Evolutionary conservation across 2,113 vertebrate genomes (phyloP), one percentile per base, ranked within the genome.

Genomic region (Cololabis saira): DNA sequence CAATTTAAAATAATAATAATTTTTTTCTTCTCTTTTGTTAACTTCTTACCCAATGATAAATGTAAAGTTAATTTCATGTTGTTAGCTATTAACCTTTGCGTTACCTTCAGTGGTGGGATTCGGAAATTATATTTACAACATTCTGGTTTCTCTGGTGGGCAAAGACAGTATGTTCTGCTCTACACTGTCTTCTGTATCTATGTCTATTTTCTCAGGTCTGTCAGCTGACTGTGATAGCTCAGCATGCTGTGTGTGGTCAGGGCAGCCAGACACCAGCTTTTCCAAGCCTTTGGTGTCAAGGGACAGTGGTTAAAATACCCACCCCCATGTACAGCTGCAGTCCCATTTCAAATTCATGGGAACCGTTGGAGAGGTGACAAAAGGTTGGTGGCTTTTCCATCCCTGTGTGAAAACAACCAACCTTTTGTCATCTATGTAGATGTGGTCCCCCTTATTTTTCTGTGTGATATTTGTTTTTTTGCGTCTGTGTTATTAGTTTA

Each of bases 321-420:
- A 11, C 60, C 68, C 42, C 91, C 90, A 57, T 66, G 73, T 78
- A 66, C 78, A 71, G 81, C 82, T 74, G 61, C 84, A 54, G 61
- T 66, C 65, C 88, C 88, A 49, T 52, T 78, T 70, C 86, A 87
- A 72, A 79, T 87, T 64, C 86, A 83, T 61, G 87, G 87, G 44
- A 90, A 71, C 57, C 90, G 85, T 30, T 92, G 89, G 86, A 92
- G 71, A 93, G 90, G 93, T 92, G 93, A 87, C 91, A 93, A 92
- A 92, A 94, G 93, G 93, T 94, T 93, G 93, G 93, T 94, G 88
- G 92, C 88, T 90, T 92, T 93, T 94, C 77, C 83, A 66, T 93
- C 86, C 43, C 62, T 76, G 72, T 85, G 90, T 70, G 89, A 91
- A 90, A 89, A 88, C 84, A 78, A 84, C 93, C 93, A 94, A 94